phyloP scores from a whole-genome alignment of 2,797 vertebrate genomes.

The Sebastes nivosus region DNA sequence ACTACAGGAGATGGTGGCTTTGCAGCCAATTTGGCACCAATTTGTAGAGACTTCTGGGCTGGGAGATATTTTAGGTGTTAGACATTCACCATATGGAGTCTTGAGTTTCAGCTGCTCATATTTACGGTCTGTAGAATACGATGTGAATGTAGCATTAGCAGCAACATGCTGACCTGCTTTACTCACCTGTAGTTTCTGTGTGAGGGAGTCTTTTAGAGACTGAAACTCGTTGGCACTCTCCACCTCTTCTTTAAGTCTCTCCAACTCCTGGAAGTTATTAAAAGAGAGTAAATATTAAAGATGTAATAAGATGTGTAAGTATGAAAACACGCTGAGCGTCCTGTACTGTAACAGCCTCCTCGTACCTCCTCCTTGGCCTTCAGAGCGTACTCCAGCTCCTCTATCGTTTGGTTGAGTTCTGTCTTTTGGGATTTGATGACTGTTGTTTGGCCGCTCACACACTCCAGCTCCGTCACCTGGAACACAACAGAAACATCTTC shows the following conservation, averaged over 20 bases:
- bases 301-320: not conserved
- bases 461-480: slow-evolving; percentile 97
- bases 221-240: slow-evolving; percentile 91
- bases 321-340: accelerated
- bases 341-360: too few species aligned
- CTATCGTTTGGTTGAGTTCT: slow-evolving; percentile 95
- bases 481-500: not conserved
- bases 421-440: slow-evolving; percentile 95
- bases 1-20: not conserved
- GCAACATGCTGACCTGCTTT: not conserved
- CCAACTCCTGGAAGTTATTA: slow-evolving; percentile 87
- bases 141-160: not conserved
- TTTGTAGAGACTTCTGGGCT: not conserved
- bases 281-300: not conserved
- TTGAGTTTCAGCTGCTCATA: not conserved
- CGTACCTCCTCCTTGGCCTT: slow-evolving; percentile 94
- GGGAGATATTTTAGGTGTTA: not conserved
- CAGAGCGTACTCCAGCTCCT: slow-evolving; percentile 90
- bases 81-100: not conserved
- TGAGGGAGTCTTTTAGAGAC: slow-evolving; percentile 88
- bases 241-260: slow-evolving; percentile 92
- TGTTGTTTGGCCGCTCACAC: slow-evolving; percentile 93
- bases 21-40: not conserved
- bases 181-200: slow-evolving; percentile 89
- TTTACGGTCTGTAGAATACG: not conserved